Base-by-base conservation (phyloP, 2,797 vertebrate species). In the Characodon lateralis region DNA sequence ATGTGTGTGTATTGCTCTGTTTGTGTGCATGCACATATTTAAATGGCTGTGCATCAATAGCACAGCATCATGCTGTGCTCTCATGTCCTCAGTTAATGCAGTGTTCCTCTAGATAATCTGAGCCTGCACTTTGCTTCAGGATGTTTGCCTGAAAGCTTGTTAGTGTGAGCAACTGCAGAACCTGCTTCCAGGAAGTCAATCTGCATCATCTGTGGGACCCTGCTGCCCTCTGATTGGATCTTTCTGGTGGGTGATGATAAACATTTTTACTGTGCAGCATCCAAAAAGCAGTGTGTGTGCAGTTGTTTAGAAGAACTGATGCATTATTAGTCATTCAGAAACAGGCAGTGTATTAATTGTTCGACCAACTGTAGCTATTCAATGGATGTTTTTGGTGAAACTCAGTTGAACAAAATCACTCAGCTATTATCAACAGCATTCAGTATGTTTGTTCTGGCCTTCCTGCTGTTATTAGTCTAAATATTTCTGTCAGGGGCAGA, bases 131-230 rank as follows among this genome's bases (percentile, higher is more conserved):
- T 7, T 68, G 59, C 43, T 46, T 63, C 26, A 63, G 31, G 35
- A 31, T 63, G 61, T 35, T 63, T 63, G 61, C 43, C 6, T 63
- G 14, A 31, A 10, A 28, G 59, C 59, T 24, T 56, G 55, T 56
- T 22, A 56, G 26, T 75, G 55, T 41, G 59, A 56, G 13, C 18
- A 31, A 4, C 58, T 48, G 73, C 59, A 77, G 81, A 88, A 92
- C 72, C 73, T 61, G 71, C 78, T 84, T 87, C 81, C 87, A 89
- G 87, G 86, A 91, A 91, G 86, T 88, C 78, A 53, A 76, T 85
- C 74, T 77, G 87, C 81, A 73, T 89, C 87, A 75, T 89, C 71
- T 77, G 61, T 73, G 78, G 83, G 82, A 79, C 82, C 86, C 35
- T 35, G 35, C 35, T 3, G 35, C 35, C 35, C 35, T 35, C 76